phyloP scores from a whole-genome alignment of 2,113 vertebrate species.

The Leptodactylus fuscus region DNA sequence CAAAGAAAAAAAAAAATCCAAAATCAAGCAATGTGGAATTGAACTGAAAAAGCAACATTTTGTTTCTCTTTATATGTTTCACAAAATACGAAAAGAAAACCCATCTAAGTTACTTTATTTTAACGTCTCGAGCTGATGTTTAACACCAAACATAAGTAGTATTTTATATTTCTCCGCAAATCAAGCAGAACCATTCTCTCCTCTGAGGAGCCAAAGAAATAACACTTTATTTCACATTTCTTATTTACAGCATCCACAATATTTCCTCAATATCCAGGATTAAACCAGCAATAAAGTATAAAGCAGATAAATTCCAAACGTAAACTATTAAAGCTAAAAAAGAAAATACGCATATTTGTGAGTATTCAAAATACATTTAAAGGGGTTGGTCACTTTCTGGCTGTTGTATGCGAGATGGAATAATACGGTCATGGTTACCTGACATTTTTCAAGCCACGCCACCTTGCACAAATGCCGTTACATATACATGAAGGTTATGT shows the following conservation, averaged over 20 bases:
- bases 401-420: too few species aligned
- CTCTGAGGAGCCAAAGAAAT: slow-evolving; percentile 5
- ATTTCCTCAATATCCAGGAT: slow-evolving; percentile 15
- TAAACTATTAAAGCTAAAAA: background rate
- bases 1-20: background rate
- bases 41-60: background rate
- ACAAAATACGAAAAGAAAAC: background rate
- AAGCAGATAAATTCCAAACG: slow-evolving; percentile 9
- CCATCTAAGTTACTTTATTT: background rate
- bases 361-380: background rate
- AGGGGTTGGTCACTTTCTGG: too few species aligned
- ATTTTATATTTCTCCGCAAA: background rate
- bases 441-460: too few species aligned
- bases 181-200: background rate
- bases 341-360: background rate
- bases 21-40: background rate
- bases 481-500: too few species aligned
- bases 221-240: slow-evolving; percentile 33
- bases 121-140: background rate
- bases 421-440: too few species aligned
- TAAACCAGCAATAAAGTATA: slow-evolving; percentile 8
- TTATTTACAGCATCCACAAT: slow-evolving; percentile 30
- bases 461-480: too few species aligned
- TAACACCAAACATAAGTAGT: background rate
- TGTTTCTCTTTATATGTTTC: background rate